Evolutionary conservation across 2,797 vertebrate genomes (phyloP), one percentile per base, ranked within the genome.

Genomic region (Peromyscus attwateri): DNA sequence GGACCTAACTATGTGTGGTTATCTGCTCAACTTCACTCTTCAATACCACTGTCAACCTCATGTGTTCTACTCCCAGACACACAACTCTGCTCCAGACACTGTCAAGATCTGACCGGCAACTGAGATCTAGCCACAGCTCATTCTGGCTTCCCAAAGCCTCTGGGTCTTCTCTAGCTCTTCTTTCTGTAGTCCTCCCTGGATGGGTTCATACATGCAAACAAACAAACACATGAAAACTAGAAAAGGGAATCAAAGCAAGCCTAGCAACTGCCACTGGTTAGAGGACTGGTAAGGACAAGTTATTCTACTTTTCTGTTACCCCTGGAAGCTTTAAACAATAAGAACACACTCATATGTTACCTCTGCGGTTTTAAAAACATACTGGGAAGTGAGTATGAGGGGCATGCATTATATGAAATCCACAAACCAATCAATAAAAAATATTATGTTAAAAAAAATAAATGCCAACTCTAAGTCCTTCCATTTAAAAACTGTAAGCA

Each of bases 401-500:
- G 70, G n/a, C 70, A 23, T 23, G 70, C n/a, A 37, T 40, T 73
- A 40, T 40, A 17, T 73, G 3, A 40, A 40, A 73, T 73, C 37
- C 70, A 73, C 3, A 73, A 73, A 73, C 11, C 23, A 73, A 40
- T 73, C 19, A 73, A 73, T 9, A 37, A 71, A 37, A 27, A 37
- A 71, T 21, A 71, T 4, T 71, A 37, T 71, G 70, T 37, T 71
- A 37, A 37, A 37, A 71, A 71, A 40, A 37, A 4, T 85, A 93
- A 95, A 90, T 66, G 31, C 57, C 82, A 92, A 89, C 92, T 88
- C 43, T 16, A 96, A 34, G 10, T 34, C 6, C 14, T 88, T 40
- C 43, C 88, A 91, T 79, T 87, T 94, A 94, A 95, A 92, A 91
- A 64, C 29, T 57, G 19, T 83, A 88, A 85, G 62, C 16, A 85